Percentiles rank a stretch among this genome's conserved stretches.
phyloP scores from a whole-genome alignment of 53 echinoderm and acorn worm genomes.

The Astropecten irregularis region DNA sequence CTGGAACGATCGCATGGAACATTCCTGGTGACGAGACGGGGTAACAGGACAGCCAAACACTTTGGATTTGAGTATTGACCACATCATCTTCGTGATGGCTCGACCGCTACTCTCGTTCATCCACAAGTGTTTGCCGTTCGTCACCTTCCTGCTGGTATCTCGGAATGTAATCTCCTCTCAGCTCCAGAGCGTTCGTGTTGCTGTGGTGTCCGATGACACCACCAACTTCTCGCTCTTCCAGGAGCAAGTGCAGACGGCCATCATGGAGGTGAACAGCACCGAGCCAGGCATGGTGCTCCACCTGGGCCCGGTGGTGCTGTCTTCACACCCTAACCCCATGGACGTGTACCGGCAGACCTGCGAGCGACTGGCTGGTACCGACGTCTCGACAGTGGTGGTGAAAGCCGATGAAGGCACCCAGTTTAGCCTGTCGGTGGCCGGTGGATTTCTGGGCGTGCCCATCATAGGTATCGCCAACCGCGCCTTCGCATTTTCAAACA shows the following conservation, averaged over 20 bases:
- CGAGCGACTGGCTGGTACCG: constrained; percentile 13
- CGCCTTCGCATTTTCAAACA: constrained; percentile 62
- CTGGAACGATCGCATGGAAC: neutral
- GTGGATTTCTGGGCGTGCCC: constrained; percentile 59
- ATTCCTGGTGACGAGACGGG: neutral
- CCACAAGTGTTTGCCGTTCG: neutral
- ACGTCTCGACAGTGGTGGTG: constrained; percentile 55
- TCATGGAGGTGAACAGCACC: constrained; percentile 22
- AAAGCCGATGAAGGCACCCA: constrained; percentile 34
- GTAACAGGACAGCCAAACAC: too few relatives aligned
- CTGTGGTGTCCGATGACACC: constrained; percentile 39
- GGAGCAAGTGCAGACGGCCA: constrained; percentile 30
- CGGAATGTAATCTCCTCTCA: neutral
- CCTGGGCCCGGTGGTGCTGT: constrained; percentile 54
- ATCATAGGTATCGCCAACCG: constrained; percentile 54
- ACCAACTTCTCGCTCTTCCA: constrained; percentile 27
- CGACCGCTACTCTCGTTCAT: too few relatives aligned
- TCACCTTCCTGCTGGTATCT: neutral
- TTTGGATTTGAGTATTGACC: too few relatives aligned
- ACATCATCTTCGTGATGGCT: too few relatives aligned
- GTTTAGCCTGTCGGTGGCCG: constrained; percentile 56
- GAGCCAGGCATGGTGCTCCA: constrained; percentile 26
- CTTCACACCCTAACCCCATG: constrained; percentile 56
- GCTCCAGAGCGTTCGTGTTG: constrained; percentile 28
- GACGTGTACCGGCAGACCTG: constrained; percentile 63